These are phyloP conservation scores for Mallotus villosus DNA, from an alignment of 2,797 vertebrate species.

Conservation along the genomic window DNA sequence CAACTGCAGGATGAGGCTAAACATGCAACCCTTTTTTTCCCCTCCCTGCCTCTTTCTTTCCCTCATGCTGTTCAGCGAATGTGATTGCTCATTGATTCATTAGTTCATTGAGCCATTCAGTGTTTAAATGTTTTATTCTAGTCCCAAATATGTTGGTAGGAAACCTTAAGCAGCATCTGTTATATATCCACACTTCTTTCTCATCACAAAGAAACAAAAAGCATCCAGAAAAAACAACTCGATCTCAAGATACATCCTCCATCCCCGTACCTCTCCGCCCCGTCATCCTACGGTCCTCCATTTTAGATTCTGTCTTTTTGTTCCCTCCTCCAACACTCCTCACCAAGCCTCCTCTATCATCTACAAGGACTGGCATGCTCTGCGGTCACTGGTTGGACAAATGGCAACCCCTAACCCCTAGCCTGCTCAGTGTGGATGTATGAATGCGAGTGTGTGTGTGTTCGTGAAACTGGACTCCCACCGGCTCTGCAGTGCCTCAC, in stretches of 20 bases:
- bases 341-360: neutral
- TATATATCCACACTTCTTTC: neutral
- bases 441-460: neutral
- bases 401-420: neutral
- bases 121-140: neutral
- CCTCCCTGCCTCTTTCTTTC: neutral
- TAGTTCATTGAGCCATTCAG: neutral
- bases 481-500: neutral
- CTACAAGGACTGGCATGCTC: neutral
- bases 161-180: neutral
- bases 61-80: neutral
- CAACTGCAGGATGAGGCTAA: constrained; percentile 24
- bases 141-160: neutral
- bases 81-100: neutral
- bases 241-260: neutral
- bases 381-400: neutral
- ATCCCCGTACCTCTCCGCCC: too few species aligned
- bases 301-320: neutral
- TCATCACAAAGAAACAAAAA: neutral
- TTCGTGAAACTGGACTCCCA: neutral
- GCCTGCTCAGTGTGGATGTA: neutral
- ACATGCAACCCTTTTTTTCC: constrained; percentile 28
- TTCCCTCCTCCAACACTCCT: neutral
- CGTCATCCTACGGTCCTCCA: neutral
- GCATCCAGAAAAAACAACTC: neutral